A percentile compares a stretch with the other conserved stretches of the same genome.
These are phyloP conservation scores for Tenthredo scrophulariae DNA, from an alignment of 2,888 invertebrate genomes.

Conservation along the genomic window DNA sequence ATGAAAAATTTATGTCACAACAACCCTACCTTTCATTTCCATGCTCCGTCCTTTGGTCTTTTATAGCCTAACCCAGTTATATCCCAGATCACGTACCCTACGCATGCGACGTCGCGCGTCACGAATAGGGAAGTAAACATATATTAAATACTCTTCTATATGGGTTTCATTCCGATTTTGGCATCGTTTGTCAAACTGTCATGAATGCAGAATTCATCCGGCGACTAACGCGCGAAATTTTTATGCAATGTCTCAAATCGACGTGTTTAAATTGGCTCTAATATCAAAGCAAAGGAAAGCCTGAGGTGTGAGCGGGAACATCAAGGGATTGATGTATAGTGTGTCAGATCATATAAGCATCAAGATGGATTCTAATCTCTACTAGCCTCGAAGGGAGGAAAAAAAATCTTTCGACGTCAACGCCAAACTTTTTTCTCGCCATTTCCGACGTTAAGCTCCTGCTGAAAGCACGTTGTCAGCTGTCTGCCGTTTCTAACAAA, in stretches of 20 bases:
- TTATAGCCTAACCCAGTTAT: neutral
- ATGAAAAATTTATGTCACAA: neutral
- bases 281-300: neutral
- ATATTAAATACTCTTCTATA: neutral
- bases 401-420: slow-evolving; percentile 6
- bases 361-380: neutral
- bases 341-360: neutral
- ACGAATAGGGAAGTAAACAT: neutral
- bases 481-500: slow-evolving; percentile 33
- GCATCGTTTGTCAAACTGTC: neutral
- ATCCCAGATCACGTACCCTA: neutral
- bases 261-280: neutral
- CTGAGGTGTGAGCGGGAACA: neutral
- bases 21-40: neutral
- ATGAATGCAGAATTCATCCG: neutral
- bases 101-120: neutral
- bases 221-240: neutral
- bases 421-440: neutral
- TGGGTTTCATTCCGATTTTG: neutral
- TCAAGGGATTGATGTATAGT: neutral
- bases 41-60: neutral
- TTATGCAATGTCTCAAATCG: neutral
- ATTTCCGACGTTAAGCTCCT: slow-evolving; percentile 4
- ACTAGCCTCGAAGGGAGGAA: neutral
- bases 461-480: slow-evolving; percentile 29